Base-by-base conservation (phyloP, 2,797 vertebrate species). In the Epinephelus awoara region DNA sequence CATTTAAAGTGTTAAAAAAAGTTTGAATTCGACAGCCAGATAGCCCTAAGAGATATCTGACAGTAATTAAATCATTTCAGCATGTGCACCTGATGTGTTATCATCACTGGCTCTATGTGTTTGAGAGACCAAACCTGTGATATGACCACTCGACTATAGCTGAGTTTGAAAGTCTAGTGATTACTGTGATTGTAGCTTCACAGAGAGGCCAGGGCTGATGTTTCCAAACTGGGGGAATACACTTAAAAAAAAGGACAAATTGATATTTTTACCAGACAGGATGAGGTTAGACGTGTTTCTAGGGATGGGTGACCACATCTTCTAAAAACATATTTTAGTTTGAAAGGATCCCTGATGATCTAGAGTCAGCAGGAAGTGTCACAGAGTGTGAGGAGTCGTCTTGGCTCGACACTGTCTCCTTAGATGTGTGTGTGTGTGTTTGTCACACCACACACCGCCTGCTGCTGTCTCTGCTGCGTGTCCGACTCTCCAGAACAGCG, bases 381-480 rank as follows among this genome's bases (percentile, higher is more conserved):
- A 23, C 23, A 6, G 40, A 38, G 54, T 76, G 67, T 51, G 23
- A 79, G 72, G 79, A 86, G 77, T 82, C 59, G 6, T 77, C 71
- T 19, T 18, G 67, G 64, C 73, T 85, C 77, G 67, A 79, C 27
- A 23, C 62, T 29, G 63, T 76, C 17, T 25, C 34, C 19, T 40
- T 6, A 17, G 2, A 44, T 19, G 21, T 68, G 57, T 44, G 12
- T 62, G 23, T 64, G n/a, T 64, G 51, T 71, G 29, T 72, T 19
- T 63, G 57, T 92, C 94, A 97, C 65, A 95, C 90, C 21, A 96
- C 77, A 40, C 96, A 97, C 86, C 97, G 96, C 74, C 94, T 93
- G 72, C 84, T 92, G 58, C 95, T 90, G 0, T 95, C 88, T 71
- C 90, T 90, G 50, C 91, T 95, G 61, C 95, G 94, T 0, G 77